phyloP scores from a whole-genome alignment of 2,113 vertebrate species.

The Otolemur garnettii region DNA sequence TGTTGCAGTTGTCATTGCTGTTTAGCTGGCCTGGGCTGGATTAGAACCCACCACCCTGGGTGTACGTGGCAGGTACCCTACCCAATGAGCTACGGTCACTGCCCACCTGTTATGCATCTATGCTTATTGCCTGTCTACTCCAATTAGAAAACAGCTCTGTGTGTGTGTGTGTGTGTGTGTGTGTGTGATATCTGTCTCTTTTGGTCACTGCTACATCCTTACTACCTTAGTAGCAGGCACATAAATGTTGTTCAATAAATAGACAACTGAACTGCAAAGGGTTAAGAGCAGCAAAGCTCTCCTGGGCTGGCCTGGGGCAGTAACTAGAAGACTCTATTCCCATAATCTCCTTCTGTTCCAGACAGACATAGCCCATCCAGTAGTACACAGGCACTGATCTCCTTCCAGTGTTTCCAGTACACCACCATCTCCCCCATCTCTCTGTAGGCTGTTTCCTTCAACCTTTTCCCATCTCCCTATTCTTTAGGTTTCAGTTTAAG shows the following conservation, averaged over 20 bases:
- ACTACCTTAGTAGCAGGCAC: not conserved
- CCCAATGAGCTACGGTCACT: too few relatives aligned
- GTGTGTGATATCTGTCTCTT: not conserved
- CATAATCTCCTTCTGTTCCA: not conserved
- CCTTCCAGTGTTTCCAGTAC: not conserved
- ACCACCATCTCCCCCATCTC: not conserved
- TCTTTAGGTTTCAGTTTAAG: not conserved
- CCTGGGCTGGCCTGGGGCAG: not conserved
- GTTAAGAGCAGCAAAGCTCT: not conserved
- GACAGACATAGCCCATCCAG: not conserved
- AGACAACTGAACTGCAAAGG: not conserved
- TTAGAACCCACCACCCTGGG: too few relatives aligned
- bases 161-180: too few relatives aligned
- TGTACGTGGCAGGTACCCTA: too few relatives aligned
- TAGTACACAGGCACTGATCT: accelerated
- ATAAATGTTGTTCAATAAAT: not conserved
- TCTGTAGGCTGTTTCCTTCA: not conserved
- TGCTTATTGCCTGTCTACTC: not conserved
- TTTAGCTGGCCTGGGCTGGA: too few relatives aligned
- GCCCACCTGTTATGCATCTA: too few relatives aligned
- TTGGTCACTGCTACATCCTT: not conserved
- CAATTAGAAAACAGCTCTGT: not conserved
- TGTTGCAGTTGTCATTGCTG: too few relatives aligned
- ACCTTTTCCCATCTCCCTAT: not conserved
- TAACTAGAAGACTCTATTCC: not conserved